Evolutionary conservation across 1,140 invertebrate genomes (phyloP), one percentile per base, ranked within the genome.

Genomic region (Scaptodrosophila lebanonensis): DNA sequence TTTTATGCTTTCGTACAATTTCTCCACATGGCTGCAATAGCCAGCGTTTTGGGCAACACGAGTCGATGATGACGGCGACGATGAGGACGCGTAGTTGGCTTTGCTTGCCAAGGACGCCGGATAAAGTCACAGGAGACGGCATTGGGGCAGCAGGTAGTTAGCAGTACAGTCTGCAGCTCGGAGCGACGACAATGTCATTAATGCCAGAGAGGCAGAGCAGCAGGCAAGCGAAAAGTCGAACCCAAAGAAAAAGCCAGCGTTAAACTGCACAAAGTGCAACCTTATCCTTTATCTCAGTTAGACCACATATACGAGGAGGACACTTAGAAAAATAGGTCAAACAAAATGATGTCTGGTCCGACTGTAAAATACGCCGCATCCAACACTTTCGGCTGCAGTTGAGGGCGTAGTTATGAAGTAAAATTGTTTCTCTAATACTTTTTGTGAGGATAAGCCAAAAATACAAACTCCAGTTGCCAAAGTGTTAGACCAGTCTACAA

Each of bases 231-330:
- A 15, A 20, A 17, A 6, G 51, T 22, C 49, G 13, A 11, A 33
- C 13, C 30, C 44, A 82, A 69, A 61, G 65, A 68, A 77, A 77
- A 77, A 77, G 68, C 59, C 73, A 82, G 69, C 75, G 75, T 75
- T 82, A 75, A 82, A 82, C 75, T 82, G 75, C 75, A 82, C 75
- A 82, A 82, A 82, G 82, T 82, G 75, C 75, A 82, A 82, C 75
- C 75, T 66, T 82, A 82, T 75, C 62, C 62, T 50, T 44, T 25
- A 36, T 15, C 42, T 53, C 35, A 43, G 22, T 45, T 48, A 27
- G 48, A 54, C 18, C 49, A 39, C 15, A 40, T 27, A 40, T 22
- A 40, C 16, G n/a, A n/a, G n/a, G n/a, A n/a, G n/a, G n/a, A 40
- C 11, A 13, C 48, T 39, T 15, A 20, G 20, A 33, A 5, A 16